These are phyloP conservation scores for Conops quadrifasciatus DNA, from an alignment of 2,888 invertebrate genomes.

Conservation along the genomic window DNA sequence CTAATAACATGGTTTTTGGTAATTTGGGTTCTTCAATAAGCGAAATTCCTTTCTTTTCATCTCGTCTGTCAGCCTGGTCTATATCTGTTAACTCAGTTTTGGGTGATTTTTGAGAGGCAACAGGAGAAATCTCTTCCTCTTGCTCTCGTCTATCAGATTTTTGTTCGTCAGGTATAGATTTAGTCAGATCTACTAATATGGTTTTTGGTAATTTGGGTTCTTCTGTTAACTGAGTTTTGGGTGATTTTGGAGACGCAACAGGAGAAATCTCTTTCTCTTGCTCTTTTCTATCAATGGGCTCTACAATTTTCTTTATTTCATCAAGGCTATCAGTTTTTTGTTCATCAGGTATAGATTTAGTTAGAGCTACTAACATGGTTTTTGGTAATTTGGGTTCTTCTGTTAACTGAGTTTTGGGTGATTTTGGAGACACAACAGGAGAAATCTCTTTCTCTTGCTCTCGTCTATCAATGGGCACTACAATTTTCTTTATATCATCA, in stretches of 20 bases:
- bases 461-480: no score
- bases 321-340: neutral
- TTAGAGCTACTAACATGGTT: conserved; percentile 12
- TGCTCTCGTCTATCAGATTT: neutral
- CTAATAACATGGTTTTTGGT: neutral
- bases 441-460: no score
- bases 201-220: neutral
- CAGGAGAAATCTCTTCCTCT: neutral
- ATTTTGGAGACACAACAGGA: no score
- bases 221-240: neutral
- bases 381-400: neutral
- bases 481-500: no score
- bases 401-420: no score
- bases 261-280: neutral
- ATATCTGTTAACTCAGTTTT: no score
- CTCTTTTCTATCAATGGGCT: neutral
- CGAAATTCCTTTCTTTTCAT: conserved; percentile 4
- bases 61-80: no score
- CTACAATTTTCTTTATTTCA: neutral
- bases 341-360: neutral
- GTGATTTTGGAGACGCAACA: neutral
- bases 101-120: neutral
- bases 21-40: conserved; percentile 37
- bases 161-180: neutral
- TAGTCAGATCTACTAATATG: conserved; percentile 11